phyloP scores from a whole-genome alignment of 2,113 vertebrate genomes.

The Oreocharis arfaki region DNA sequence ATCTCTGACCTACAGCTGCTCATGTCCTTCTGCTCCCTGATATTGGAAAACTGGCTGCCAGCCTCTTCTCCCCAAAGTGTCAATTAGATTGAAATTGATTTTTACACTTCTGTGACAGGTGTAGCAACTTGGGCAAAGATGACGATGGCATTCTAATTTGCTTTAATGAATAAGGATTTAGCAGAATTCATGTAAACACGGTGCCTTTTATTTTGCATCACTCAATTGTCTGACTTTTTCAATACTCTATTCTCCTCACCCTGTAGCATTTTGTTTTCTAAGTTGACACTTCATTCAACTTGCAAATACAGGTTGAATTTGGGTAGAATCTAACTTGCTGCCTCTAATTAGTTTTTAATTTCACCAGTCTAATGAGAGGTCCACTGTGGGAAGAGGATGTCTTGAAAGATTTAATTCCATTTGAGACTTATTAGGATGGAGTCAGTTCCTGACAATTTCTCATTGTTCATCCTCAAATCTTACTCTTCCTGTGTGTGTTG shows the following conservation, averaged over 20 bases:
- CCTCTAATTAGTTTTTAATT: background rate
- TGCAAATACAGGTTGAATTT: background rate
- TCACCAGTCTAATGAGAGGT: background rate
- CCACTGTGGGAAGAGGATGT: background rate
- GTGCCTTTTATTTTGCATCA: background rate
- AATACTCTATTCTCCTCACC: background rate
- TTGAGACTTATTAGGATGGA: background rate
- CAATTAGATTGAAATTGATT: constrained; percentile 29
- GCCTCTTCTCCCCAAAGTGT: background rate
- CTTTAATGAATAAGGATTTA: background rate
- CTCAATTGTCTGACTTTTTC: background rate
- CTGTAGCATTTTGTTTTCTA: background rate
- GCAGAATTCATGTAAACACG: background rate
- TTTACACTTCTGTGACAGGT: background rate
- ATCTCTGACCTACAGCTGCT: background rate
- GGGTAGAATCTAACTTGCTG: background rate
- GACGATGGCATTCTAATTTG: background rate
- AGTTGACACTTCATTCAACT: background rate
- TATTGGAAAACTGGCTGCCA: background rate
- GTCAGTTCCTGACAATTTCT: background rate
- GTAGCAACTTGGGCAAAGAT: background rate
- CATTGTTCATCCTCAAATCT: background rate
- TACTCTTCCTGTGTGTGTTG: background rate
- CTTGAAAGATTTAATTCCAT: background rate
- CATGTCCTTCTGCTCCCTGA: background rate